A percentile compares a stretch with the other conserved stretches of the same genome.
These are phyloP conservation scores for Sinocyclocheilus anophthalmus DNA, from an alignment of 2,113 vertebrate species.

Conservation along the genomic window DNA sequence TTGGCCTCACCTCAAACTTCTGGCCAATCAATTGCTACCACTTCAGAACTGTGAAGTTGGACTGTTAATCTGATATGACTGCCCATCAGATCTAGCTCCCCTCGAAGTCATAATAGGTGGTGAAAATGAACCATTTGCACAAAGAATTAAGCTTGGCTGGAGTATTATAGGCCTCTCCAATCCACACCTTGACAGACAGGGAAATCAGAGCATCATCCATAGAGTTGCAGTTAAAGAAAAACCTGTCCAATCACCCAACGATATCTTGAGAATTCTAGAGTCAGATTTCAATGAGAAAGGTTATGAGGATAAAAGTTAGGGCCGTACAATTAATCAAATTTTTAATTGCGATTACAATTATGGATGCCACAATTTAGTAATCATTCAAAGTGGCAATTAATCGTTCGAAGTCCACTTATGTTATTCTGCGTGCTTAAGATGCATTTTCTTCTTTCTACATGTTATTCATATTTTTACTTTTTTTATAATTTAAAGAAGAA, in stretches of 20 bases:
- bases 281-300: neutral
- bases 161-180: neutral
- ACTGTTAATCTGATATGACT: neutral
- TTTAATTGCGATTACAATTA: no score
- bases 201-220: neutral
- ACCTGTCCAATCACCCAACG: neutral
- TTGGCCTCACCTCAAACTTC: neutral
- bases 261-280: neutral
- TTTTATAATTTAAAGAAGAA: no score
- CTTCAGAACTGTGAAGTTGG: neutral
- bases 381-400: no score
- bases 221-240: neutral
- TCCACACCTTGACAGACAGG: neutral
- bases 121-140: neutral
- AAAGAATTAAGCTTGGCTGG: neutral
- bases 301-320: neutral
- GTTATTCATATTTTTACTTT: no score
- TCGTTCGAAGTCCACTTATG: no score
- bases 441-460: no score
- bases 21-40: neutral
- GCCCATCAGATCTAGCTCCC: neutral
- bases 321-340: no score
- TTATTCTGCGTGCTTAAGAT: no score
- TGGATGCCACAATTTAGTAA: no score
- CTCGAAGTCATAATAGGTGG: neutral